Percentiles rank a stretch among this genome's conserved stretches.
These are phyloP conservation scores for Cossypha niveicapilla DNA, from an alignment of 2,797 vertebrate genomes.

Conservation along the genomic window DNA sequence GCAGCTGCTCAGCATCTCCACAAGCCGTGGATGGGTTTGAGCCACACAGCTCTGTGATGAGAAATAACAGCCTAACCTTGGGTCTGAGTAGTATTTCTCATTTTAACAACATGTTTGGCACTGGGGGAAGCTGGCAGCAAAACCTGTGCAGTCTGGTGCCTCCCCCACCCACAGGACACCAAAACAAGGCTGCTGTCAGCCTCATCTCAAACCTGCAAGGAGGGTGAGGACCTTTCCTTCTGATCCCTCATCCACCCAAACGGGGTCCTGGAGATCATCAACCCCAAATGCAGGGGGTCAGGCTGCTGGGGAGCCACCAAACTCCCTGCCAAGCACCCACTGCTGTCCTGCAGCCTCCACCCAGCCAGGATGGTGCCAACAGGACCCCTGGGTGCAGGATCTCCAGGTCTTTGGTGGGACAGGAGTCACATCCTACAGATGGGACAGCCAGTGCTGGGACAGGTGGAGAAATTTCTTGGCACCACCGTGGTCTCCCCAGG, in stretches of 20 bases:
- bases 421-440: not conserved
- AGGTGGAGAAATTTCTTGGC: not conserved
- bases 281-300: not conserved
- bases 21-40: accelerated
- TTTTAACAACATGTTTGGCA: not conserved
- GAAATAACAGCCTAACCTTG: not conserved
- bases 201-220: not conserved
- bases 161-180: not conserved
- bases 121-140: not conserved
- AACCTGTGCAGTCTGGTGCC: not conserved
- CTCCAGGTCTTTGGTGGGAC: not conserved
- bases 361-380: not conserved
- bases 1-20: not conserved
- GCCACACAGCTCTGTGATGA: not conserved
- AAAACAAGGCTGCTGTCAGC: not conserved
- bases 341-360: not conserved
- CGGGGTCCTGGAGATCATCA: not conserved
- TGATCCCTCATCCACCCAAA: accelerated
- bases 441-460: not conserved
- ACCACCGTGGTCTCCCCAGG: accelerated
- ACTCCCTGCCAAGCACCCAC: not conserved
- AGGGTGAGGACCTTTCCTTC: not conserved
- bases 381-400: not conserved
- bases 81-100: not conserved
- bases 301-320: not conserved